Evolutionary conservation across 2,113 vertebrate genomes (phyloP), one percentile per base, ranked within the genome.

Genomic region (Onychostruthus taczanowskii): DNA sequence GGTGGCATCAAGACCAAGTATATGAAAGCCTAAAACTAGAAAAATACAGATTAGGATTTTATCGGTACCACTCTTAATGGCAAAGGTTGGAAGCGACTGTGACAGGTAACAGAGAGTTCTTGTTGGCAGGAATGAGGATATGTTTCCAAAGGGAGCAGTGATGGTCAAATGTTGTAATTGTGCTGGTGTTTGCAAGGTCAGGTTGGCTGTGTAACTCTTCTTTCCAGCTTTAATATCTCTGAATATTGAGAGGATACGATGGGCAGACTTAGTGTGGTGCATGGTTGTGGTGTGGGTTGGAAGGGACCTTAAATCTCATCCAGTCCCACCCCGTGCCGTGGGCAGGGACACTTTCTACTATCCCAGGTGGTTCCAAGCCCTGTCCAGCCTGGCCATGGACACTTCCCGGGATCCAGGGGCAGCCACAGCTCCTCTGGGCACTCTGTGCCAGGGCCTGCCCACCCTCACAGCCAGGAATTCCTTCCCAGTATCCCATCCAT

Each of bases 371-470:
- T 2, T 66, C 68, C 76, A 88, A 50, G 21, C 8, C 5, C 16
- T 0, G 0, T 44, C 50, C 68, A 81, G 0, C 33, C 50, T 44
- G 68, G 44, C 23, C 44, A 52, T 20, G 37, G 33, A 7, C 61
- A 39, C 16, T 74, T 1, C 31, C 68, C 66, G 50, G 37, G 27
- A 43, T 64, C 69, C 69, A 64, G 68, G 28, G 8, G 6, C 68
- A 59, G 52, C 28, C 61, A 17, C 68, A 52, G 61, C 28, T 52
- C 5, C 52, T 52, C 61, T 81, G 76, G 59, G 8, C 0, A 58
- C 0, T 3, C 50, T 37, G 0, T 41, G 1, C 21, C 23, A 43
- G n/a, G 10, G 4, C 16, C 13, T 56, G 9, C 0, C 5, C 43
- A 27, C 4, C 14, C 37, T 64, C 75, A 0, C 9, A 31, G 21